Conservation (phyloP, 2,797 vertebrate species). For the Lutjanus argentimaculatus region DNA sequence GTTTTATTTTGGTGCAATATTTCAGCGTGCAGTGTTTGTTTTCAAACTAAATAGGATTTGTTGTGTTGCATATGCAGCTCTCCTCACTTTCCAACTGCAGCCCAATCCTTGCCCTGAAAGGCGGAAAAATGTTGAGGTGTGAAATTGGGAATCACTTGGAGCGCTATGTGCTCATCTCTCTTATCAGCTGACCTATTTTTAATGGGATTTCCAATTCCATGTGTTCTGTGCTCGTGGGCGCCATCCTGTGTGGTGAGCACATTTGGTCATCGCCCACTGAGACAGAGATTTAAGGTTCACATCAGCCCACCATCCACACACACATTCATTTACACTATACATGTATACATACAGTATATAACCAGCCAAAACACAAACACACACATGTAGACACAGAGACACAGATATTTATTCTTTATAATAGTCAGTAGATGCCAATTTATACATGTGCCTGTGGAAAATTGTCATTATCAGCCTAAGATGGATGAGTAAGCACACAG, state of each 20-base stretch:
- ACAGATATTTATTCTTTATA: neutral
- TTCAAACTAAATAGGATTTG: constrained; percentile 30
- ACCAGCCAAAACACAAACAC: neutral
- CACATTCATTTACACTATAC: neutral
- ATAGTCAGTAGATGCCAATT: neutral
- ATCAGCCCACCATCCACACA: neutral
- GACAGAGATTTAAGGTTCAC: constrained; percentile 41
- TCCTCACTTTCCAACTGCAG: constrained; percentile 22
- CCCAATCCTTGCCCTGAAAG: constrained; percentile 5
- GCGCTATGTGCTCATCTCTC: constrained; percentile 61
- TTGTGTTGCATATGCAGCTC: constrained; percentile 17
- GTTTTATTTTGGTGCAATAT: constrained; percentile 8
- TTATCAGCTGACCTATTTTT: constrained; percentile 75
- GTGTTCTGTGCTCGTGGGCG: constrained; percentile 50
- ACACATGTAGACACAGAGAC: neutral
- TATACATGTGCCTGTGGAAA: neutral
- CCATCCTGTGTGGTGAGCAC: constrained; percentile 61
- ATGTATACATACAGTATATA: neutral
- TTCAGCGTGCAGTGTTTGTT: constrained; percentile 29
- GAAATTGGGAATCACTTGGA: constrained; percentile 77
- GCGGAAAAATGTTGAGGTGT: constrained; percentile 70
- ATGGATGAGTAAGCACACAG: neutral
- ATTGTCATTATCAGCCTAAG: neutral
- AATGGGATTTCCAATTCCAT: constrained; percentile 76
- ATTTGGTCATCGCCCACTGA: constrained; percentile 50